Conservation (phyloP, 2,888 invertebrate species). For the Acutogordius australiensis region DNA sequence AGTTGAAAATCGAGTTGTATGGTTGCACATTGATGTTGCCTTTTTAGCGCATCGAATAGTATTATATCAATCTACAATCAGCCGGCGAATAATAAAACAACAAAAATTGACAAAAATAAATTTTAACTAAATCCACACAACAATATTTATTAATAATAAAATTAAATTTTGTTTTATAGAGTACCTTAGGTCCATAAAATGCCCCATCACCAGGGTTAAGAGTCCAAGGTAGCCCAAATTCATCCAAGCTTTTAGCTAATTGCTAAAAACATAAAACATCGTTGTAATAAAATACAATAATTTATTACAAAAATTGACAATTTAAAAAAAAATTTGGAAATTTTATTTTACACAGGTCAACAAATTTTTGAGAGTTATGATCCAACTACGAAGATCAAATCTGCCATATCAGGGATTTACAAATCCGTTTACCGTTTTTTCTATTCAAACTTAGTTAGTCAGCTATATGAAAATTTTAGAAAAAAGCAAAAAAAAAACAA, state of each 20-base stretch:
- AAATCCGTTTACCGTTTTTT: no score
- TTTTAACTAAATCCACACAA: no score
- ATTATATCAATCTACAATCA: conserved; percentile 67
- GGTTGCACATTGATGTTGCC: conserved; percentile 79
- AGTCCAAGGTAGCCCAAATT: conserved; percentile 57
- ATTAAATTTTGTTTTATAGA: neutral
- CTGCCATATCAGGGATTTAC: no score
- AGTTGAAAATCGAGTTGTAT: conserved; percentile 93
- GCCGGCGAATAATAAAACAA: conserved; percentile 13
- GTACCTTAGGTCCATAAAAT: conserved; percentile 72
- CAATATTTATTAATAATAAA: neutral
- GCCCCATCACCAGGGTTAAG: conserved; percentile 86
- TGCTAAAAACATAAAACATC: conserved; percentile 22
- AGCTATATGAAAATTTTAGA: no score
- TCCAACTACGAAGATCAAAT: no score
- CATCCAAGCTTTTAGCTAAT: conserved; percentile 31
- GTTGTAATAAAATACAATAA: conserved; percentile 8
- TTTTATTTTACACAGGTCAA: no score
- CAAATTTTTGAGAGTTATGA: no score
- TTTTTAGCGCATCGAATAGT: conserved; percentile 54
- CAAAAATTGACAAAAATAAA: neutral
- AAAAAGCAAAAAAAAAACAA: no score
- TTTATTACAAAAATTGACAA: neutral
- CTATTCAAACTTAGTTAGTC: no score
- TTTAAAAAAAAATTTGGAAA: neutral